Conservation (phyloP, 2,888 invertebrate species). For the Sycophila texana region DNA sequence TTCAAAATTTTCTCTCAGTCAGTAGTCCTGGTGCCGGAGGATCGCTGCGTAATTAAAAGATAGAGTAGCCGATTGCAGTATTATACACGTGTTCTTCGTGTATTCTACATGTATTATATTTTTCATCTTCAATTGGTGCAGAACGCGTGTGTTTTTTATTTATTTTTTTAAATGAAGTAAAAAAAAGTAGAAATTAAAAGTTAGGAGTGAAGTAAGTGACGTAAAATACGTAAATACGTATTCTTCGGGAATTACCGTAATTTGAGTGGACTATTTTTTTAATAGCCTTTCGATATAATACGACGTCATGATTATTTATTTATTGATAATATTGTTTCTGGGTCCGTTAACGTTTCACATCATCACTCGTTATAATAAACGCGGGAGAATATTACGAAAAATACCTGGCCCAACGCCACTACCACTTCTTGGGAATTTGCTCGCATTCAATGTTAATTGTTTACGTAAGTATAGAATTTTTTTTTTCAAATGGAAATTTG, state of each 20-base stretch:
- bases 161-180: neutral
- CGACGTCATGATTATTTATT: conserved; percentile 12
- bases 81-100: no score
- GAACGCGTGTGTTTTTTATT: neutral
- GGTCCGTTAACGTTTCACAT: conserved; percentile 56
- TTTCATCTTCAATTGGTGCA: no score
- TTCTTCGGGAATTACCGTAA: neutral
- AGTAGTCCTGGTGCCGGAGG: no score
- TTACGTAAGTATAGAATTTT: conserved; percentile 11
- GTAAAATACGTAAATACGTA: neutral
- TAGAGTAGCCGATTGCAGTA: no score
- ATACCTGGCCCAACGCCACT: conserved; percentile 70
- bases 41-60: no score
- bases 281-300: no score
- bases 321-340: conserved; percentile 25
- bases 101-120: no score
- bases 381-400: conserved; percentile 64
- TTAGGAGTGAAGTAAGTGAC: neutral
- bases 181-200: neutral
- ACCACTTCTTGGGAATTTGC: conserved; percentile 63
- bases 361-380: conserved; percentile 62
- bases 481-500: neutral
- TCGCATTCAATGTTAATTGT: conserved; percentile 38
- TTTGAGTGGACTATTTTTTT: neutral
- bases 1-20: no score